These are phyloP conservation scores for Rhynchophorus ferrugineus DNA, from an alignment of 1,140 invertebrate species.

Conservation along the genomic window DNA sequence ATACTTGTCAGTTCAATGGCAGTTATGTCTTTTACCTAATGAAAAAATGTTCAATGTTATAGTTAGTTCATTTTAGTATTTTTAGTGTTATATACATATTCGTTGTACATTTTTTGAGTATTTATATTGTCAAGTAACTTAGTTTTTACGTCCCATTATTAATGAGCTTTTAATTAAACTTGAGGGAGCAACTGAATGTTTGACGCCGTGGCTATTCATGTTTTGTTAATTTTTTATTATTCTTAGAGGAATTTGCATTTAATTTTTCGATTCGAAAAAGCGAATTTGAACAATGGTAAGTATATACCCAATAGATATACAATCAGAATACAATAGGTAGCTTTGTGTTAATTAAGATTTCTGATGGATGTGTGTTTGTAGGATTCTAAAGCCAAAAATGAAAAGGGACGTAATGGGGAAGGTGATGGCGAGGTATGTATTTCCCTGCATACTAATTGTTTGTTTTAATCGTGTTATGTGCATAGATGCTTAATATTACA, in stretches of 20 bases:
- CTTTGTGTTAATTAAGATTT: slow-evolving; percentile 20
- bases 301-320: neutral
- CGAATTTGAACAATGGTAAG: slow-evolving; percentile 2
- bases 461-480: too few relatives aligned
- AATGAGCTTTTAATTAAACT: neutral
- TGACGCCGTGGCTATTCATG: slow-evolving; percentile 37
- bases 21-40: slow-evolving; percentile 4
- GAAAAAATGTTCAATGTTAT: neutral
- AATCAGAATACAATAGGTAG: slow-evolving; percentile 7
- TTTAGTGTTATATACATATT: neutral
- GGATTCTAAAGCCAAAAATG: slow-evolving; percentile 33
- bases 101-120: neutral
- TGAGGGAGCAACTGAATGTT: slow-evolving; percentile 8
- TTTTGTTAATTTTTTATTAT: slow-evolving; percentile 34
- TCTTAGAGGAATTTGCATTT: slow-evolving; percentile 14
- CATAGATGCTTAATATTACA: too few relatives aligned
- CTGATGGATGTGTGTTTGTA: slow-evolving; percentile 27
- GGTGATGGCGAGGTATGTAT: slow-evolving; percentile 35
- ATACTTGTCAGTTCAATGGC: neutral
- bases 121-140: neutral
- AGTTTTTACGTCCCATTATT: neutral
- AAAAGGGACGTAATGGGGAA: slow-evolving; percentile 33
- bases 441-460: neutral
- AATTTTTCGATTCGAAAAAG: slow-evolving; percentile 6
- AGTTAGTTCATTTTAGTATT: neutral